These are phyloP conservation scores for Lycopodina hypogea DNA, from an alignment of 37 sponge, comb jelly and placozoan genomes.

Conservation along the genomic window DNA sequence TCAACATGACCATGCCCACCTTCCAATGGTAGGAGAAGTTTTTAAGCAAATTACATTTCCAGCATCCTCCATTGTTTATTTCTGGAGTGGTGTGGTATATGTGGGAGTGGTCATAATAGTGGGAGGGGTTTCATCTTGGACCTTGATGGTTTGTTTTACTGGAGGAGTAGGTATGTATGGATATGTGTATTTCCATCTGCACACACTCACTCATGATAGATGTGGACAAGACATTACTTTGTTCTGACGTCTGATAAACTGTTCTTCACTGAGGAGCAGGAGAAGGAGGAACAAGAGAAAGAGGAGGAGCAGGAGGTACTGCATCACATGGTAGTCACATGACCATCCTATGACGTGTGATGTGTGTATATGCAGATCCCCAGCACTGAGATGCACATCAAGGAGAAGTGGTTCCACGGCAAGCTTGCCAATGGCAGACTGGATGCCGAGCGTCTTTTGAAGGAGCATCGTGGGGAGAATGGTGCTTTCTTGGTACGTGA, in stretches of 20 bases:
- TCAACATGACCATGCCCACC: too few species aligned
- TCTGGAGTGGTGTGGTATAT: not conserved
- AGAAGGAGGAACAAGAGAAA: constrained; percentile 71
- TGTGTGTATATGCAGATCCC: constrained; percentile 20
- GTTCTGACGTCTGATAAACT: constrained; percentile 75
- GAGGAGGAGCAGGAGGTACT: constrained; percentile 57
- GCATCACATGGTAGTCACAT: constrained; percentile 11
- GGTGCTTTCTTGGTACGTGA: constrained; percentile 93
- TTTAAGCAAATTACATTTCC: too few species aligned
- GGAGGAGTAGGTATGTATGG: too few species aligned
- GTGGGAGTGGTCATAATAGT: not conserved
- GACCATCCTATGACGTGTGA: not conserved
- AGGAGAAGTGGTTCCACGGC: constrained; percentile 87
- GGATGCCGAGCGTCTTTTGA: constrained; percentile 76
- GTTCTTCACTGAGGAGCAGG: constrained; percentile 78
- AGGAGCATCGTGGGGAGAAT: constrained; percentile 70
- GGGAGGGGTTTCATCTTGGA: not conserved
- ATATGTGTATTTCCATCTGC: too few species aligned
- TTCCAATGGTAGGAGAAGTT: too few species aligned
- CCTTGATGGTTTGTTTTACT: too few species aligned
- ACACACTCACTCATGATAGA: constrained; percentile 22
- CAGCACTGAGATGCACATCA: constrained; percentile 58
- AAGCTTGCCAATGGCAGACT: constrained; percentile 64
- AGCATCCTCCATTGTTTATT: too few species aligned
- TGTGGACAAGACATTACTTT: constrained; percentile 86